Base-by-base conservation (phyloP, 2,797 vertebrate genomes). In the Ibycter americanus region DNA sequence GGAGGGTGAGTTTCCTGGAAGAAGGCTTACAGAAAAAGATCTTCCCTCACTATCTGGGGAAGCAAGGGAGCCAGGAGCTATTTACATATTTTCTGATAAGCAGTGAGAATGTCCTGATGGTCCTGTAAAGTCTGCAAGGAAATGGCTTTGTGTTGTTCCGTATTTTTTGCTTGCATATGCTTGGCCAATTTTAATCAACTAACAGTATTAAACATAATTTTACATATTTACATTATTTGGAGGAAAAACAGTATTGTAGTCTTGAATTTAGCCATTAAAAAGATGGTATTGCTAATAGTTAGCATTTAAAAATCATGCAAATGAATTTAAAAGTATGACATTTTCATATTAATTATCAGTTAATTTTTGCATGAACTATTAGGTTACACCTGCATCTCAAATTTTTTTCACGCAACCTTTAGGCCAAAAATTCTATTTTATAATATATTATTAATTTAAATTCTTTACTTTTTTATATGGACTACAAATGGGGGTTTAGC, bases 1-100 rank as follows among this genome's bases (percentile, higher is more conserved):
- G 78, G 34, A 89, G 44, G 22, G 23, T 2, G 27, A 81, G 61
- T 87, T 95, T 92, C 93, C 90, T 94, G 89, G 78, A 97, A 92
- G 78, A 56, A 71, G 29, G 31, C 83, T 93, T 71, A 61, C 0
- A 3, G 71, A 63, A 79, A 66, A 77, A 84, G 42, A 29, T 58
- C 55, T 72, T 49, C 29, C 63, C 47, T 92, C 71, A 36, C 51
- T 96, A 83, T 92, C 90, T 83, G 40, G 81, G 67, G n/a, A 44
- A 71, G 34, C 55, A 82, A 68, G 32, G 78, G 55, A 82, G 71
- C 51, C 68, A 73, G 90, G 42, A 93, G 46, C 81, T 83, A 68
- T 84, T 94, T 90, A 52, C 88, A 44, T 68, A 31, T 82, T 80
- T 90, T 54, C 78, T 78, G 89, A 85, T 91, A 94, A 87, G 67